These are phyloP conservation scores for Lasioglossum albipes DNA, from an alignment of 1,140 invertebrate genomes.

Conservation along the genomic window DNA sequence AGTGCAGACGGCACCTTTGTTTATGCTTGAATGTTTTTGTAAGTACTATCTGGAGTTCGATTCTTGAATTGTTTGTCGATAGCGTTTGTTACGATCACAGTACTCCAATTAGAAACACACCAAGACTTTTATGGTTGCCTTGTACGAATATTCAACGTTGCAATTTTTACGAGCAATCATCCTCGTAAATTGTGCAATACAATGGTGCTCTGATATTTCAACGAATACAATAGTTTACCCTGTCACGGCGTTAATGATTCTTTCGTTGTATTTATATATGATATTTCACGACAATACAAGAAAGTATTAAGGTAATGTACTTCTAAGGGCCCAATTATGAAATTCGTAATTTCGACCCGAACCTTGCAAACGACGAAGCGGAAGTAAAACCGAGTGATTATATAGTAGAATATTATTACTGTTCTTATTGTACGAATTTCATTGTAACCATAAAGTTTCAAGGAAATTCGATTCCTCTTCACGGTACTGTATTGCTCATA, in stretches of 20 bases:
- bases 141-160: neutral
- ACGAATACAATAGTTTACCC: constrained; percentile 38
- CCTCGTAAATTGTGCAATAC: constrained; percentile 17
- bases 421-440: constrained; percentile 7
- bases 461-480: neutral
- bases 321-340: constrained; percentile 19
- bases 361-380: neutral
- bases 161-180: constrained; percentile 13
- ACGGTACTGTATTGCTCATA: neutral
- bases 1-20: no score
- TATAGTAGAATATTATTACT: neutral
- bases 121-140: neutral
- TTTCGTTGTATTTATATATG: constrained; percentile 20
- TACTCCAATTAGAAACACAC: neutral
- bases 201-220: constrained; percentile 48
- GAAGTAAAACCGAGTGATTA: neutral
- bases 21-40: no score
- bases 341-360: constrained; percentile 14
- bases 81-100: neutral
- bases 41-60: no score
- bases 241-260: constrained; percentile 22
- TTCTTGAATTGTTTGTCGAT: neutral
- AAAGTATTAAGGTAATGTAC: constrained; percentile 45
- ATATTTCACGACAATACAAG: constrained; percentile 37
- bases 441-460: neutral